These are phyloP conservation scores for Epinotia bilunana DNA, from an alignment of 2,888 invertebrate genomes.

Conservation along the genomic window DNA sequence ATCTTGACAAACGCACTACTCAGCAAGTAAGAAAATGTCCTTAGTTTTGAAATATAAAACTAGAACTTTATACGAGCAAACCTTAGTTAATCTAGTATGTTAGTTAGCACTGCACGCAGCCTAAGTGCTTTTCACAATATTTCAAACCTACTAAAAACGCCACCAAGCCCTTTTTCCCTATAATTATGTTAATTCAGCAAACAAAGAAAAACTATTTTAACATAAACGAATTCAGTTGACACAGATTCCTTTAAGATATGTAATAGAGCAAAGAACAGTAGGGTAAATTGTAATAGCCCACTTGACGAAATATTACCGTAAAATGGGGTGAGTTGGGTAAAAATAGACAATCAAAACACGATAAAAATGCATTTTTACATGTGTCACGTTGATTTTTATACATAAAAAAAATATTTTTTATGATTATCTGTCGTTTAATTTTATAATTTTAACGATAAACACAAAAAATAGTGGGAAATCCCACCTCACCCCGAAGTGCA, in stretches of 20 bases:
- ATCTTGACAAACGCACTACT: background rate
- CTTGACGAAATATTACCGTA: background rate
- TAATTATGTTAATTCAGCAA: slow-evolving; percentile 38
- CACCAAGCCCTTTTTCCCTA: slow-evolving; percentile 13
- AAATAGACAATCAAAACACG: too few species aligned
- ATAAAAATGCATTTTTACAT: too few species aligned
- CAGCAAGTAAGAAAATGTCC: background rate
- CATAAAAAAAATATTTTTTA: too few species aligned
- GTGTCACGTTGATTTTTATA: too few species aligned
- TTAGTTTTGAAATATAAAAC: background rate
- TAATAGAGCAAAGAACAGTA: slow-evolving; percentile 13
- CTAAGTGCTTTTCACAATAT: slow-evolving; percentile 15
- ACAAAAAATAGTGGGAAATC: too few species aligned
- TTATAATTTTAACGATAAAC: too few species aligned
- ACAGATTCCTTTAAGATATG: slow-evolving; percentile 27
- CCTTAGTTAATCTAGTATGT: background rate
- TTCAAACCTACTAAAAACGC: slow-evolving; percentile 5
- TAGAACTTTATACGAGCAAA: background rate
- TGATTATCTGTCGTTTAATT: too few species aligned
- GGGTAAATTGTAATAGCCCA: background rate
- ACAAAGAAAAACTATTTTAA: slow-evolving; percentile 41
- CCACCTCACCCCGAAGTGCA: too few species aligned
- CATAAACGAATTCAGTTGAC: slow-evolving; percentile 40
- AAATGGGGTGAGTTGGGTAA: too few species aligned
- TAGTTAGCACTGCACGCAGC: background rate